A percentile compares a stretch with the other conserved stretches of the same genome.
phyloP scores from a whole-genome alignment of 2,797 vertebrate species.

The Peromyscus eremicus region DNA sequence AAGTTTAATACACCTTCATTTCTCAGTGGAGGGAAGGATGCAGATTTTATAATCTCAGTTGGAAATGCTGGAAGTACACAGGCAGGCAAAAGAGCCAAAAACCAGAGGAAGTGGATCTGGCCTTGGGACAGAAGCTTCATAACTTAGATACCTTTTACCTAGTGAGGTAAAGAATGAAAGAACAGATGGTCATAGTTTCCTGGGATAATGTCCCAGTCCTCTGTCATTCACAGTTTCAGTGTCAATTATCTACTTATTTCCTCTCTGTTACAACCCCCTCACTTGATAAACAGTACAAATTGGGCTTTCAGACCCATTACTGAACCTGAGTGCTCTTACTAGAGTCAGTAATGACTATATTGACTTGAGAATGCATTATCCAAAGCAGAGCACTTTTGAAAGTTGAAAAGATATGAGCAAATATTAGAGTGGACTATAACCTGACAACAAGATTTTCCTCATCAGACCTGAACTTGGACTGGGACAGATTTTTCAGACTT shows the following conservation, averaged over 20 bases:
- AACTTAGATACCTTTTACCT: background rate
- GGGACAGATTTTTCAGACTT: background rate
- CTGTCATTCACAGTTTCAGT: background rate
- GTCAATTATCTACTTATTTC: constrained; percentile 15
- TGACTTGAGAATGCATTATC: background rate
- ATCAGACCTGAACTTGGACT: background rate
- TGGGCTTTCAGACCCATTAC: background rate
- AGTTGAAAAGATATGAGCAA: background rate
- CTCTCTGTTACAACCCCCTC: background rate
- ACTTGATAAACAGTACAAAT: background rate
- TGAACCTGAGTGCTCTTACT: background rate
- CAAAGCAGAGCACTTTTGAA: background rate
- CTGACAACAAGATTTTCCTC: background rate
- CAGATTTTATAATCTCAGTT: background rate
- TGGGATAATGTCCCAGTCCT: background rate
- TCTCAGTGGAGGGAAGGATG: background rate
- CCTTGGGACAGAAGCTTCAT: background rate
- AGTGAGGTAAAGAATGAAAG: background rate
- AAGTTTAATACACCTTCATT: background rate
- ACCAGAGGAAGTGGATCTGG: background rate
- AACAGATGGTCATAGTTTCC: background rate
- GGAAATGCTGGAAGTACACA: background rate
- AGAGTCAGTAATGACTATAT: background rate
- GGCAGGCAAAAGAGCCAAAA: background rate
- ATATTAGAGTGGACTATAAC: background rate